Conservation (phyloP, 2,888 invertebrate species). For the Ametastegia equiseti region DNA sequence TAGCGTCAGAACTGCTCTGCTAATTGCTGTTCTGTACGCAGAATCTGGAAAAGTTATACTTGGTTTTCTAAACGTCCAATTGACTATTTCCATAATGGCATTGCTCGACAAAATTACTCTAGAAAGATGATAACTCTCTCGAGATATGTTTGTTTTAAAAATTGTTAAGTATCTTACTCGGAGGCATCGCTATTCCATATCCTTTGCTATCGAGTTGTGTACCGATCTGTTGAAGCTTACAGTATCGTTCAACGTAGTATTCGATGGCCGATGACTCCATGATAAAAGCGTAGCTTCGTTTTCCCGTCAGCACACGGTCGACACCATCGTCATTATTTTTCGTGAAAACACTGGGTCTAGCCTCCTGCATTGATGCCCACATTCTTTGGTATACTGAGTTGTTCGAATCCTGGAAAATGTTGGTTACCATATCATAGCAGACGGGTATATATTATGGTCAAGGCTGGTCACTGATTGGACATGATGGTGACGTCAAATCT, state of each 20-base stretch:
- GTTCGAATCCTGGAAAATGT: slow-evolving; percentile 88
- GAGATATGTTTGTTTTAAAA: too few relatives aligned
- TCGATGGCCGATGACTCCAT: slow-evolving; percentile 99
- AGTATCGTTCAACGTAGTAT: slow-evolving; percentile 93
- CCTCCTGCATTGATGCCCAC: slow-evolving; percentile 97
- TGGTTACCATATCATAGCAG: neutral
- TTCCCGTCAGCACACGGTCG: slow-evolving; percentile 89
- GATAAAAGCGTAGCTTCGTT: slow-evolving; percentile 94
- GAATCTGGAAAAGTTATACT: slow-evolving; percentile 80
- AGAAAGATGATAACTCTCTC: neutral
- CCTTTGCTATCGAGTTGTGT: slow-evolving; percentile 96
- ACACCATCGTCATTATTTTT: slow-evolving; percentile 93
- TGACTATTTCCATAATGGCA: neutral
- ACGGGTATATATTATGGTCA: too few relatives aligned
- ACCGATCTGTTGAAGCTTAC: slow-evolving; percentile 94
- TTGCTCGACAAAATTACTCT: too few relatives aligned
- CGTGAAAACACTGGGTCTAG: slow-evolving; percentile 92
- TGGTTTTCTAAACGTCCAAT: neutral
- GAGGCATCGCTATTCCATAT: slow-evolving; percentile 96
- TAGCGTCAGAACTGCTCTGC: slow-evolving; percentile 91
- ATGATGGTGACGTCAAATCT: too few relatives aligned
- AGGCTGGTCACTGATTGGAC: too few relatives aligned
- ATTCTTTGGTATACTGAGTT: slow-evolving; percentile 95
- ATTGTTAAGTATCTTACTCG: slow-evolving; percentile 81
- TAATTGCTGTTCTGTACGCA: slow-evolving; percentile 87